Evolutionary conservation across 2,797 vertebrate genomes (phyloP).

Genomic region (Columba guinea): DNA sequence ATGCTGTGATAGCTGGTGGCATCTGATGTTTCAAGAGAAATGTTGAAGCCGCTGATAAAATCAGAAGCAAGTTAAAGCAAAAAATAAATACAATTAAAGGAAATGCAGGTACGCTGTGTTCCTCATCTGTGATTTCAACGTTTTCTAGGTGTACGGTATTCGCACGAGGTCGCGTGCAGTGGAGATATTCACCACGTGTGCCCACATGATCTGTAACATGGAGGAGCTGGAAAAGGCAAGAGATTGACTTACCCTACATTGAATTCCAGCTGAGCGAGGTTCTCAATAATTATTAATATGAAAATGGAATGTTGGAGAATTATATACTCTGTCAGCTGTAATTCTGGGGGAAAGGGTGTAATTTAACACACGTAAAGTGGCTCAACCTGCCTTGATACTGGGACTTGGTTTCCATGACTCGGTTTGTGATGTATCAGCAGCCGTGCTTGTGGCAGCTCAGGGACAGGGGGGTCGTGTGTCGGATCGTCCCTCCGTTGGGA

Average conservation of each 20-base stretch:
- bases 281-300: neutral
- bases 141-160: slow-evolving; percentile 91
- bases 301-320: neutral
- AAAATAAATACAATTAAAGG: neutral
- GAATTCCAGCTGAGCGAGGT: neutral
- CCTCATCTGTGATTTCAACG: neutral
- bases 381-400: neutral
- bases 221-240: slow-evolving; percentile 95
- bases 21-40: neutral
- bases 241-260: neutral
- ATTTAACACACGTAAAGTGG: neutral
- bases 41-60: neutral
- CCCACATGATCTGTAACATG: slow-evolving; percentile 97
- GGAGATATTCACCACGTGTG: slow-evolving; percentile 99
- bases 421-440: neutral
- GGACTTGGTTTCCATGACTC: neutral
- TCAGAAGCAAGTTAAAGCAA: neutral
- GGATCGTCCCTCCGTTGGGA: neutral
- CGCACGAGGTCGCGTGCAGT: slow-evolving; percentile 95
- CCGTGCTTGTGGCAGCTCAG: neutral
- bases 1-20: neutral
- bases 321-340: neutral
- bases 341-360: neutral
- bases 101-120: neutral
- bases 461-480: neutral